Conservation (phyloP, 2,797 vertebrate species). For the Triplophysa yarkandensis region DNA sequence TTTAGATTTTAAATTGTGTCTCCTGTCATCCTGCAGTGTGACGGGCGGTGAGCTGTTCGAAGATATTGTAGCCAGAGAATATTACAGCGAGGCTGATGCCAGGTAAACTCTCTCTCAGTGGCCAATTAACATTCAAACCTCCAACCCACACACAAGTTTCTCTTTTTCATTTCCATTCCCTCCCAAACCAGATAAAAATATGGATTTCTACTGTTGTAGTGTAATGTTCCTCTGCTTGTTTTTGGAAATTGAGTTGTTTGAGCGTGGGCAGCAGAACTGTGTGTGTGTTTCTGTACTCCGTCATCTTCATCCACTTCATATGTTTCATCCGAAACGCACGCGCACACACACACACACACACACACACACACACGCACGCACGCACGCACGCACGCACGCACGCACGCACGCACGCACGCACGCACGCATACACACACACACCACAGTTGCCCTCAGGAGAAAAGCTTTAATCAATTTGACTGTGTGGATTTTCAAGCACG, state of each 20-base stretch:
- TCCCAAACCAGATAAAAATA: not conserved
- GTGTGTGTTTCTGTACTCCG: not conserved
- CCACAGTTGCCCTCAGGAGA: constrained; percentile 64
- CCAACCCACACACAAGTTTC: constrained; percentile 43
- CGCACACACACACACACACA: constrained; percentile 54
- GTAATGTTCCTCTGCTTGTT: not conserved
- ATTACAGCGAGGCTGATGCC: constrained; percentile 97
- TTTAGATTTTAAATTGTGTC: not conserved
- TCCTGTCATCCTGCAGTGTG: constrained; percentile 75
- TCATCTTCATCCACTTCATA: constrained; percentile 35
- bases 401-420: constrained; percentile 41
- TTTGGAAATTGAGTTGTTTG: constrained; percentile 23
- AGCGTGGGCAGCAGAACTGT: constrained; percentile 43
- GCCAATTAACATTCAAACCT: not conserved
- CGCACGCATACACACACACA: constrained; percentile 51
- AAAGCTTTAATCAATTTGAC: constrained; percentile 73
- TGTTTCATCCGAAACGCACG: constrained; percentile 27
- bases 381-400: constrained; percentile 49
- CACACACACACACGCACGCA: too few species aligned
- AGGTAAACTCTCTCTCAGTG: constrained; percentile 76
- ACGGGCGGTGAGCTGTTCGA: constrained; percentile 96
- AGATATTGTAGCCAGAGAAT: constrained; percentile 96
- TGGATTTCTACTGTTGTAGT: not conserved
- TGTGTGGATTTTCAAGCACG: constrained; percentile 66
- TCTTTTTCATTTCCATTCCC: constrained; percentile 54